A percentile compares a stretch with the other conserved stretches of the same genome.
These are phyloP conservation scores for Marisa cornuarietis DNA, from an alignment of 1,140 invertebrate species.

Conservation along the genomic window DNA sequence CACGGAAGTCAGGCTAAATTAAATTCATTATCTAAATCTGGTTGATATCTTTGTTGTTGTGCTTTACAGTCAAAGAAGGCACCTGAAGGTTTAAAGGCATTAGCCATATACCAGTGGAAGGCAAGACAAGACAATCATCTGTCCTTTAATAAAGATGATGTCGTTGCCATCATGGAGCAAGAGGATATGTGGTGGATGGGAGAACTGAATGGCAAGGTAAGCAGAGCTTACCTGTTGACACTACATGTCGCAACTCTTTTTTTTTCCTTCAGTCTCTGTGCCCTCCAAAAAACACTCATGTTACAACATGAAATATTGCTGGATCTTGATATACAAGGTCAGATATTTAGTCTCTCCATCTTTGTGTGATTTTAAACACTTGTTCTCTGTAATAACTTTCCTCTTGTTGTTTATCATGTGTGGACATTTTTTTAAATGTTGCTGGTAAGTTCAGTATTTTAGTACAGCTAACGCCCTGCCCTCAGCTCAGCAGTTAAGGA, in stretches of 20 bases:
- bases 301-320: neutral
- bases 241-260: too few relatives aligned
- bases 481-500: too few relatives aligned
- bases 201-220: conserved; percentile 66
- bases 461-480: too few relatives aligned
- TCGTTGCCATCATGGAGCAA: conserved; percentile 74
- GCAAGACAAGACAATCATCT: conserved; percentile 76
- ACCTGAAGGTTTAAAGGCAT: conserved; percentile 66
- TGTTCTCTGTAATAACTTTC: too few relatives aligned
- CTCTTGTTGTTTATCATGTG: too few relatives aligned
- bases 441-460: too few relatives aligned
- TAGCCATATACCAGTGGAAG: conserved; percentile 74
- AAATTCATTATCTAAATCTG: too few relatives aligned
- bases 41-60: neutral
- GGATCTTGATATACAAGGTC: neutral
- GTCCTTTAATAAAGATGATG: conserved; percentile 76
- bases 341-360: too few relatives aligned
- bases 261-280: too few relatives aligned
- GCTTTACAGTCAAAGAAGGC: conserved; percentile 38
- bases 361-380: too few relatives aligned
- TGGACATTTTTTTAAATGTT: too few relatives aligned
- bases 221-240: neutral
- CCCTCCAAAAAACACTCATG: neutral
- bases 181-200: conserved; percentile 80
- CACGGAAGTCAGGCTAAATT: too few relatives aligned